Base-by-base conservation (phyloP, 2,888 invertebrate genomes). In the Aleiodes alternator region DNA sequence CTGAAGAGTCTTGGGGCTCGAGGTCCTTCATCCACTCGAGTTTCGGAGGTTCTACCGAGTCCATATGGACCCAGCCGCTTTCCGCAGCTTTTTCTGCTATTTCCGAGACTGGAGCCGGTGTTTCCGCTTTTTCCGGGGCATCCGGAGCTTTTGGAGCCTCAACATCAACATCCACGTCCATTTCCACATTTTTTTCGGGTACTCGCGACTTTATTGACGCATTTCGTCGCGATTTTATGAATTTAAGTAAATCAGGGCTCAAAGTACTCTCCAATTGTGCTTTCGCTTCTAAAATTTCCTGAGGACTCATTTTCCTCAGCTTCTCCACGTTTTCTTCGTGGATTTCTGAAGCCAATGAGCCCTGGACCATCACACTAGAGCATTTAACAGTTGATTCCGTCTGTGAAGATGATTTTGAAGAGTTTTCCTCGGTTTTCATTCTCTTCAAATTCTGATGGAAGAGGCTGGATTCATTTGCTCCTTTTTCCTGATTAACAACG, bases 21-120 rank as follows among this genome's bases (percentile, higher is more conserved):
- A 93, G 89, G 76, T 94, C 92, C 86, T 94, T 94, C 92, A 96
- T 96, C 98, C 98, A 98, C 84, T 95, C 94, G 16, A 98, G 88
- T 88, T 98, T 98, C 80, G 96, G 95, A 79, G 92, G 92, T 90
- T 98, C 98, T 57, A 97, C 87, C n/a, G 93, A 91, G 88, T 96
- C 93, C 92, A 98, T 98, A 87, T 97, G 93, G 0, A 97, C 87
- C 96, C 96, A 97, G 66, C 94, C 93, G 76, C 93, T 92, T 0
- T 93, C 88, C 78, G 93, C 90, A 29, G 94, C 87, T 76, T 85
- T 80, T n/a, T 83, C 83, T 8, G 86, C 79, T 64, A 89, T 82
- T 48, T 87, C 84, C 6, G 64, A 38, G 4, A 80, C 79, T 3
- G 86, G 82, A 69, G 86, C 81, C 68, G 85, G 77, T 8, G 85